These are phyloP conservation scores for Genyomyrus donnyi DNA, from an alignment of 2,113 vertebrate genomes.

Conservation along the genomic window DNA sequence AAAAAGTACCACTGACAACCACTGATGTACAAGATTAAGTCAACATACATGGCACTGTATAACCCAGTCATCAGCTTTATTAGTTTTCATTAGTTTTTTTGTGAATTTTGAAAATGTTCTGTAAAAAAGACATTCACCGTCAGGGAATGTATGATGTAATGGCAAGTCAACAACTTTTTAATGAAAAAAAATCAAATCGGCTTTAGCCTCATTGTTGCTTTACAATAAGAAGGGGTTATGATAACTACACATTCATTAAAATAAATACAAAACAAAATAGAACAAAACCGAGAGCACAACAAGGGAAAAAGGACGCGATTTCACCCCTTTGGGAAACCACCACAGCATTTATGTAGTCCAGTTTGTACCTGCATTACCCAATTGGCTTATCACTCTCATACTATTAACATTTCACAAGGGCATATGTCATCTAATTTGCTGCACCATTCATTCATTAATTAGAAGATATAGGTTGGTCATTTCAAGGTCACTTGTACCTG, in stretches of 20 bases:
- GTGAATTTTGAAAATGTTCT: not conserved
- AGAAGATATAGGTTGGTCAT: not conserved
- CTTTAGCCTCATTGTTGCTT: not conserved
- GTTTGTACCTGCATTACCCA: not conserved
- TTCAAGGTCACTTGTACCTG: not conserved
- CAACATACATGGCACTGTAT: not conserved
- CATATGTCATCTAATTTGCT: not conserved
- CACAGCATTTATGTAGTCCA: not conserved
- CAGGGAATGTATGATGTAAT: not conserved
- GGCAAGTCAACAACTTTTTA: not conserved
- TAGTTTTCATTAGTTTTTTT: not conserved
- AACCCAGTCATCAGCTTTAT: slow-evolving; percentile 3
- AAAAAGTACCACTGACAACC: not conserved
- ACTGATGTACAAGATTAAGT: not conserved
- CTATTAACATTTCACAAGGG: not conserved
- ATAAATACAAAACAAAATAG: not conserved
- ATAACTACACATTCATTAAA: not conserved
- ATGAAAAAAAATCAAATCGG: not conserved
- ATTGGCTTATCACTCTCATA: not conserved
- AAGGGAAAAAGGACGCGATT: not conserved
- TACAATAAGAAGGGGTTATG: not conserved
- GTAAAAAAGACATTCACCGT: not conserved
- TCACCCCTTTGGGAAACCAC: not conserved
- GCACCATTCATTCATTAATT: not conserved
- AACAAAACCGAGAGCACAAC: not conserved